Conservation (phyloP, 2,888 invertebrate species). For the Aspidiotus destructor region DNA sequence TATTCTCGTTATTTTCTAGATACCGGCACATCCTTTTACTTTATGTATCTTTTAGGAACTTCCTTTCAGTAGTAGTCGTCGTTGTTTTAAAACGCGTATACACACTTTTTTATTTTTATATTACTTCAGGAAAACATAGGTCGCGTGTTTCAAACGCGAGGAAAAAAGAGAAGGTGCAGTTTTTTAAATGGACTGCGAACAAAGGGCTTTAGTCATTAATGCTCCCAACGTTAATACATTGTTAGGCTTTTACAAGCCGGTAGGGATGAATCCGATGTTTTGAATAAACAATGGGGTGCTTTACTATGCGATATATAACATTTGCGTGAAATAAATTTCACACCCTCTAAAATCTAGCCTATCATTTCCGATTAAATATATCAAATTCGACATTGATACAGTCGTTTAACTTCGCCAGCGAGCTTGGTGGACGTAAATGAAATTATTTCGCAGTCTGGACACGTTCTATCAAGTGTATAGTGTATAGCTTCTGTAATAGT, state of each 20-base stretch:
- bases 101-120: no score
- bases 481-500: no score
- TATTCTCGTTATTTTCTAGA: no score
- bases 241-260: constrained; percentile 25
- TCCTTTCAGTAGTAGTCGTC: no score
- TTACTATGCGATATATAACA: constrained; percentile 16
- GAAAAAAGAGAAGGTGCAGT: neutral
- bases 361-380: constrained; percentile 30
- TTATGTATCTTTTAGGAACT: no score
- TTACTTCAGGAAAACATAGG: neutral
- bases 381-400: constrained; percentile 25
- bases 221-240: constrained; percentile 23
- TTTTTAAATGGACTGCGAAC: constrained; percentile 13
- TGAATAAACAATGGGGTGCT: constrained; percentile 23
- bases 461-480: no score
- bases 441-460: no score
- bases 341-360: constrained; percentile 28
- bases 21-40: no score
- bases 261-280: constrained; percentile 27
- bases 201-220: constrained; percentile 16
- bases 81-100: no score
- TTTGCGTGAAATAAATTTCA: constrained; percentile 26
- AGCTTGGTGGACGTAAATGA: no score
- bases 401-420: neutral
- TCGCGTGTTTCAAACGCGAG: neutral